Base-by-base conservation (phyloP, 2,797 vertebrate species). In the Poecilia velifera region DNA sequence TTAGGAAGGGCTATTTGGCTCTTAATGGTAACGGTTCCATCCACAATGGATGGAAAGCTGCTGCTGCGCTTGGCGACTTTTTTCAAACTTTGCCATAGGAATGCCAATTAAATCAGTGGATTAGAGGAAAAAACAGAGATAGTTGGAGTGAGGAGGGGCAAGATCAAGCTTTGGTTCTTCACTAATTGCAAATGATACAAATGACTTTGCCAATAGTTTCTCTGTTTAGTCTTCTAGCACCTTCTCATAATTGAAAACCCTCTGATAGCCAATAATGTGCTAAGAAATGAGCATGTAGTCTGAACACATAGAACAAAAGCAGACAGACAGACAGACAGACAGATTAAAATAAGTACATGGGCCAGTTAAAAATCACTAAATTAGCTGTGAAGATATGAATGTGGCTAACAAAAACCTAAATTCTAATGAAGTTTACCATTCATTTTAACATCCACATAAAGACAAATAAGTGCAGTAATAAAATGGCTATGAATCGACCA, bases 121-220 rank as follows among this genome's bases (percentile, higher is more conserved):
- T 79, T 87, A 80, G 70, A 16, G 79, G 39, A 73, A 66, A 51
- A 53, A 36, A 55, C n/a, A 74, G 71, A 74, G 68, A 51, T 66
- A 72, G 57, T 49, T 41, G 5, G 31, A 45, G 66, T 39, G 70
- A 78, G 62, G 80, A 39, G 18, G 7, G 36, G 20, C 0, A 18
- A 71, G 77, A 82, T 76, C 78, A 82, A 79, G 88, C 86, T 91
- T 86, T 84, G 84, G 80, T 87, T 89, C 86, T 89, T 89, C 77
- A 82, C 82, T 93, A 95, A 93, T 94, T 94, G 88, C 82, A 90
- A 92, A 92, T 93, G 90, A 94, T 92, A 90, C 87, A 91, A 91
- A 92, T 87, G 90, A 81, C 85, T 91, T 89, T 89, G 85, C 79
- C 88, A 90, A 83, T 90, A 87, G 79, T 90, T 90, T 81, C 36